phyloP scores from a whole-genome alignment of 2,113 vertebrate species.

The Periophthalmus modestus region DNA sequence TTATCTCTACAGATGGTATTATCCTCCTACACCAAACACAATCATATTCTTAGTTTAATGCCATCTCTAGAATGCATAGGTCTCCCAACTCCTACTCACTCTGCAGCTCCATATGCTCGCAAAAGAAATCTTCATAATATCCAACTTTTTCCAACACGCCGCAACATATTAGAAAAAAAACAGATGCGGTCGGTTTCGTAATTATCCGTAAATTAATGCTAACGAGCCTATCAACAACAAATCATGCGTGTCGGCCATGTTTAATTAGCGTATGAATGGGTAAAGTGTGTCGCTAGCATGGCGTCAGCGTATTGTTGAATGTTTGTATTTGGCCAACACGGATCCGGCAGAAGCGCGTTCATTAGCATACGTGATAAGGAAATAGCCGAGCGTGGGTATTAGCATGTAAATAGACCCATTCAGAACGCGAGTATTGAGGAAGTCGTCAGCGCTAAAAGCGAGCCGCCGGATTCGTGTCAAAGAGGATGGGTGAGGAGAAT shows the following conservation, averaged over 20 bases:
- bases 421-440: constrained; percentile 32
- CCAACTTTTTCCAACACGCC: constrained; percentile 2
- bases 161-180: constrained; percentile 6
- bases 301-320: constrained; percentile 66
- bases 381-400: constrained; percentile 53
- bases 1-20: constrained; percentile 57
- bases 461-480: constrained; percentile 27
- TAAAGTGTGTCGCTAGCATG: constrained; percentile 64
- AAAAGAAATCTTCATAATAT: neutral
- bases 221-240: constrained; percentile 60
- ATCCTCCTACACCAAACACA: constrained; percentile 57
- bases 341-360: constrained; percentile 48
- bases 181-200: constrained; percentile 60
- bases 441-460: constrained; percentile 46
- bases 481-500: constrained; percentile 33
- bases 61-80: constrained; percentile 16
- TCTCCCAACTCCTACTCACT: constrained; percentile 37
- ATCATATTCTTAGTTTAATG: constrained; percentile 37
- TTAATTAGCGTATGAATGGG: constrained; percentile 70
- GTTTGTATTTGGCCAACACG: constrained; percentile 55
- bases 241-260: constrained; percentile 64
- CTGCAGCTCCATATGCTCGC: neutral
- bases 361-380: constrained; percentile 72
- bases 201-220: constrained; percentile 65
- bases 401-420: constrained; percentile 69